Evolutionary conservation across 2,113 vertebrate genomes (phyloP).

Genomic region (Panthera uncia): DNA sequence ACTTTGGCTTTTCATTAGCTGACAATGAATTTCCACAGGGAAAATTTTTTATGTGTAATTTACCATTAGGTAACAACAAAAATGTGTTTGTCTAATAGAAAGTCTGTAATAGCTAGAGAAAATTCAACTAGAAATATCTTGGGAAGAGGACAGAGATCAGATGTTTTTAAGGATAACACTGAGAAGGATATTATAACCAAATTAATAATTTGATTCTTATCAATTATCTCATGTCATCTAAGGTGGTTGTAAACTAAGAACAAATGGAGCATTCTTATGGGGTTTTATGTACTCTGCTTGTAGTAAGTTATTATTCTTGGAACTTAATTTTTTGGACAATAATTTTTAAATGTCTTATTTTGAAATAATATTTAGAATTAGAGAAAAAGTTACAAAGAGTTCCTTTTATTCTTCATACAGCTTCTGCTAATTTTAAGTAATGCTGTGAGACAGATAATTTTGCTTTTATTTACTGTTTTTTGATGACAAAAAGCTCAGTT

Average conservation of each 20-base stretch:
- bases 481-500: background rate
- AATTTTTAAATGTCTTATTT: background rate
- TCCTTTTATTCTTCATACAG: background rate
- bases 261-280: background rate
- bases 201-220: background rate
- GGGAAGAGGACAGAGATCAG: background rate
- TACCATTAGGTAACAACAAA: background rate
- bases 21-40: slow-evolving; percentile 3
- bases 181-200: background rate
- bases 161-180: background rate
- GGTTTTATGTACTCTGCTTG: background rate
- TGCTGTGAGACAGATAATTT: background rate
- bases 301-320: background rate
- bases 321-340: background rate
- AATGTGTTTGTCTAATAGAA: background rate
- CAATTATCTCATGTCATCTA: background rate
- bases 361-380: background rate
- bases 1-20: slow-evolving; percentile 49
- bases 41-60: background rate
- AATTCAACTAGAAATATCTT: background rate
- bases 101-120: background rate
- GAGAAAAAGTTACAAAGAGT: background rate
- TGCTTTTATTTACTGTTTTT: background rate
- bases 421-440: background rate
- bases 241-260: background rate